phyloP scores from a whole-genome alignment of 2,113 vertebrate genomes.

The Pao palembangensis region DNA sequence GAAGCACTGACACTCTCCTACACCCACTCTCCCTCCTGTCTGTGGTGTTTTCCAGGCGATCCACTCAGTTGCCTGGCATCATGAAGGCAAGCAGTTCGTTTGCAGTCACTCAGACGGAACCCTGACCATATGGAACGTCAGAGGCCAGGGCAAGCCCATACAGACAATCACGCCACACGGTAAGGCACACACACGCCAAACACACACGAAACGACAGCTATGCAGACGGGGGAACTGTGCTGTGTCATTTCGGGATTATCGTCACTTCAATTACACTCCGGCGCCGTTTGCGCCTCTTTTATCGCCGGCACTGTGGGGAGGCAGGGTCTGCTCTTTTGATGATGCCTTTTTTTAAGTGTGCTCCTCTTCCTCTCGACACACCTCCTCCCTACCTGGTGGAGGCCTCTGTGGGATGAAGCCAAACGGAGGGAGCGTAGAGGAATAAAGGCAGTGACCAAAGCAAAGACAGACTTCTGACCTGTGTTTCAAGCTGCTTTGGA shows the following conservation, averaged over 20 bases:
- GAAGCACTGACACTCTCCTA: constrained; percentile 14
- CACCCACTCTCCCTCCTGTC: background rate
- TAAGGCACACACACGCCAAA: constrained; percentile 68
- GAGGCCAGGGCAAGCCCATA: constrained; percentile 86
- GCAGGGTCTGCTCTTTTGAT: constrained; percentile 56
- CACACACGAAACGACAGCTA: background rate
- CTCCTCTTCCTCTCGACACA: constrained; percentile 1
- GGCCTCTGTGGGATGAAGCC: background rate
- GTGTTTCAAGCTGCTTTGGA: constrained; percentile 38
- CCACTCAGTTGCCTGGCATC: constrained; percentile 98
- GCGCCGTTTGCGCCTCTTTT: constrained; percentile 35
- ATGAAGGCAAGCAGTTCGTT: constrained; percentile 98
- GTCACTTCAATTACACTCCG: constrained; percentile 42
- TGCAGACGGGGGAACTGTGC: constrained; percentile 11
- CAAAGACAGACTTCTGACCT: constrained; percentile 30
- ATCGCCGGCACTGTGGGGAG: constrained; percentile 22
- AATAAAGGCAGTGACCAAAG: constrained; percentile 8
- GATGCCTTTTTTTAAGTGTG: constrained; percentile 46
- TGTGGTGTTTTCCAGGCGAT: constrained; percentile 82
- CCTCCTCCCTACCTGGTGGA: constrained; percentile 13
- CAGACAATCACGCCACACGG: constrained; percentile 98
- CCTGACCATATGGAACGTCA: constrained; percentile 97
- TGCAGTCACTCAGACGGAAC: constrained; percentile 99
- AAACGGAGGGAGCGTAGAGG: constrained; percentile 19
- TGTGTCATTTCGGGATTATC: constrained; percentile 45